Evolutionary conservation across 2,113 vertebrate species (phyloP), one percentile per base, ranked within the genome.

Genomic region (Typhlomys cinereus): DNA sequence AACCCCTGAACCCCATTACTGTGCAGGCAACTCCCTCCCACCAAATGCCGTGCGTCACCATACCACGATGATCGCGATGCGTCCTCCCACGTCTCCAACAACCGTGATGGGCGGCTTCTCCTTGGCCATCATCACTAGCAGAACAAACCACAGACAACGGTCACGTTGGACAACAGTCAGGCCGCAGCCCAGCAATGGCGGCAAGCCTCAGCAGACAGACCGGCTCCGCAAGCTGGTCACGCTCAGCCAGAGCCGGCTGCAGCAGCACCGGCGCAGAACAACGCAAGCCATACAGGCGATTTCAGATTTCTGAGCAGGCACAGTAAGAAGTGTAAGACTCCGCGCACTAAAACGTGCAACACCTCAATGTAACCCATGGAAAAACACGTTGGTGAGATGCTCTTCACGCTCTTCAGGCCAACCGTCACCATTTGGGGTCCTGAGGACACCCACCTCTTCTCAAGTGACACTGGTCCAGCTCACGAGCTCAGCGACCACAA

Each of bases 41-140:
- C n/a, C 0, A 8, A 39, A 9, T 1, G 7, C 50, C 1, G 1
- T 2, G n/a, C 23, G 12, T 4, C 27, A 48, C 91, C 99, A 95
- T 98, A 99, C 99, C 98, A 99, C 99, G 79, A 99, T 99, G 94
- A 99, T 99, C 59, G 99, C 99, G 78, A 99, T 99, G 96, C 99
- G 98, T 88, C 99, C 99, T 91, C 99, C 99, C 29, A 99, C 99
- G 0, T 99, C 99, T 97, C 99, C 99, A 1, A 99, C 99, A 18
- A 99, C 99, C 12, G 99, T 99, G 88, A 99, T 99, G 0, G 99
- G 99, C 0, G 99, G 99, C 95, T 99, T 99, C 98, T 99, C 99
- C 96, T 99, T 99, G 96, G 99, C 99, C 98, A 99, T 99, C 99
- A 99, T 99, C 96, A 99, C 99, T 99, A 96, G 82, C 83, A 93